Base-by-base conservation (phyloP, 2,797 vertebrate genomes). In the Cygnus olor region DNA sequence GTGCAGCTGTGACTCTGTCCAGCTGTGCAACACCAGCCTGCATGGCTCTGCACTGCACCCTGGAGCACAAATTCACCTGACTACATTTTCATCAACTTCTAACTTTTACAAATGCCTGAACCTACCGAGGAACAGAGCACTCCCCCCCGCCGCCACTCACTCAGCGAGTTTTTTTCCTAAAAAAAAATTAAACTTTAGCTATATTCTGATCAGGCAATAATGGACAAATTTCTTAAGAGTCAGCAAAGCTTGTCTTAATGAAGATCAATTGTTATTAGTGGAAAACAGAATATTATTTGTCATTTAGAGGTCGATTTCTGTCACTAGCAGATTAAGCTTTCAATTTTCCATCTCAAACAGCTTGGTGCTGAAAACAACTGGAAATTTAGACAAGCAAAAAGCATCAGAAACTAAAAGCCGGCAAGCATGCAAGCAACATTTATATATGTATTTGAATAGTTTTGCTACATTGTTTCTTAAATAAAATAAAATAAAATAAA, bases 221-320 rank as follows among this genome's bases (percentile, higher is more conserved):
- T 14, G 44, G 61, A 68, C 3, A 89, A 36, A 93, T 80, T 93
- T 87, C 72, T 88, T 89, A 74, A 83, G 80, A 88, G 65, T 91
- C 88, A 90, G 88, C 94, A 95, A n/a, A 68, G 68, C 68, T 91
- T 87, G 78, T 72, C 47, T 51, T 68, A 76, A 91, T 34, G 72
- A 83, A 90, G 71, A 93, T 96, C 36, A 17, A 78, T 82, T 73
- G 58, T 89, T 87, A 71, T 83, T 89, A 92, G 49, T 42, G 30
- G 40, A 57, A 94, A 95, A 82, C 76, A 93, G 64, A 91, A 83
- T 89, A 80, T 84, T 92, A 74, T 89, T 96, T 85, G 81, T 91
- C 83, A 87, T 81, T 81, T 93, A 65, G 28, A 76, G 79, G 74
- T 86, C 85, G 77, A 49, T 93, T 91, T 80, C 49, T 88, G 71